Conservation (phyloP, 2,113 vertebrate genomes). For the Plecotus auritus region DNA sequence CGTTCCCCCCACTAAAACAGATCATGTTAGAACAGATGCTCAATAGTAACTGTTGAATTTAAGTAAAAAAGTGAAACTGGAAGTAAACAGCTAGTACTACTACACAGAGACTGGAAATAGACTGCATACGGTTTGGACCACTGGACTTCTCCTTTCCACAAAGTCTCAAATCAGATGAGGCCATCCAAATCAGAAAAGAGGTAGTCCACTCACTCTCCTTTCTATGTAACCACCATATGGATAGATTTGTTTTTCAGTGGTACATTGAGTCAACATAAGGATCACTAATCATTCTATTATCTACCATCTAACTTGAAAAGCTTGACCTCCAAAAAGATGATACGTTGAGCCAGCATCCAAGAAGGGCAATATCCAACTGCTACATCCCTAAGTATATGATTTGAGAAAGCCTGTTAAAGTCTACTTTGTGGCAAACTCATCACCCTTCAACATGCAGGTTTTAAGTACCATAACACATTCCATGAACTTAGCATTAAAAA, state of each 20-base stretch:
- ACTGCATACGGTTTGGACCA: background rate
- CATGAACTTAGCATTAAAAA: constrained; percentile 38
- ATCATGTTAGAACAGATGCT: background rate
- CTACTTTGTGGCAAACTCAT: background rate
- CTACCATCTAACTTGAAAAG: background rate
- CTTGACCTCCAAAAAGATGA: background rate
- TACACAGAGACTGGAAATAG: constrained; percentile 11
- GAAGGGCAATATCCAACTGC: background rate
- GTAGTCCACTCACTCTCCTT: background rate
- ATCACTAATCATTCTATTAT: background rate
- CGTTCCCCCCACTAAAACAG: background rate
- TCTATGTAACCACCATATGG: background rate
- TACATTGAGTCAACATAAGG: background rate
- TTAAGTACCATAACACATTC: constrained; percentile 32
- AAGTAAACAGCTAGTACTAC: background rate
- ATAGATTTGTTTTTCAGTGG: constrained; percentile 9
- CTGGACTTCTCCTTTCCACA: background rate
- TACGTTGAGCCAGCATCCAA: background rate
- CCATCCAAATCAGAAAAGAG: background rate
- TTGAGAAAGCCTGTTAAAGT: constrained; percentile 14
- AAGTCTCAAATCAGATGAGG: background rate
- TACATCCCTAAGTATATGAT: constrained; percentile 15
- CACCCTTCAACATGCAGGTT: background rate
- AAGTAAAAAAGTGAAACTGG: constrained; percentile 1
- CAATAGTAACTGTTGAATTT: background rate